phyloP scores from a whole-genome alignment of 2,888 invertebrate genomes.

The Mantis religiosa region DNA sequence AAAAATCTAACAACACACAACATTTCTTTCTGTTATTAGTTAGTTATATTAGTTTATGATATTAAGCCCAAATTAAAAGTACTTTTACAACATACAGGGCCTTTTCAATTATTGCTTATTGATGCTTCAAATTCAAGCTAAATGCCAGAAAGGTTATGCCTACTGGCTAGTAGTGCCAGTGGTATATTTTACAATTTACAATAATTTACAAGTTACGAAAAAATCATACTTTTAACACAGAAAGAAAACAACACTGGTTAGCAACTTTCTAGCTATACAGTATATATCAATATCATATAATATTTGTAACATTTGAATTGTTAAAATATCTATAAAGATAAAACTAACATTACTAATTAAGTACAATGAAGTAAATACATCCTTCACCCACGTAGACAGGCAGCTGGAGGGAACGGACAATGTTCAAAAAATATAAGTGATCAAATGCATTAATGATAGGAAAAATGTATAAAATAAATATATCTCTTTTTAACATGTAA shows the following conservation, averaged over 20 bases:
- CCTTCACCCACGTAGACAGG: constrained; percentile 20
- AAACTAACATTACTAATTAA: constrained; percentile 19
- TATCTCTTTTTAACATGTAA: constrained; percentile 25
- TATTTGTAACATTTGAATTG: constrained; percentile 18
- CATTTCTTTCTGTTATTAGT: constrained; percentile 18
- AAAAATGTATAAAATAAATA: constrained; percentile 29
- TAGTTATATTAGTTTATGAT: background rate
- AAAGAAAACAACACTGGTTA: constrained; percentile 28
- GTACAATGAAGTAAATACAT: constrained; percentile 21
- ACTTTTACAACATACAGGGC: background rate
- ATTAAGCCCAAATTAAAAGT: background rate
- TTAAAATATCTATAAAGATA: constrained; percentile 19
- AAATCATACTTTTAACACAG: constrained; percentile 15
- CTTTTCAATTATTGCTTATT: background rate
- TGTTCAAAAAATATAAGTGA: constrained; percentile 22
- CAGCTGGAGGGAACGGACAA: constrained; percentile 26
- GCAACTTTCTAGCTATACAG: constrained; percentile 26
- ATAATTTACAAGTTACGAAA: constrained; percentile 14
- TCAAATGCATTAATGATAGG: constrained; percentile 31
- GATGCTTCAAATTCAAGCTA: background rate
- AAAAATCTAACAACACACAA: constrained; percentile 25
- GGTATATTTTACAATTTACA: constrained; percentile 13
- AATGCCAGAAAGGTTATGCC: background rate
- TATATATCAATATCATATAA: constrained; percentile 23
- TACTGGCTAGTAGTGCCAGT: background rate